These are phyloP conservation scores for Sylvia borin DNA, from an alignment of 2,797 vertebrate species.

Conservation along the genomic window DNA sequence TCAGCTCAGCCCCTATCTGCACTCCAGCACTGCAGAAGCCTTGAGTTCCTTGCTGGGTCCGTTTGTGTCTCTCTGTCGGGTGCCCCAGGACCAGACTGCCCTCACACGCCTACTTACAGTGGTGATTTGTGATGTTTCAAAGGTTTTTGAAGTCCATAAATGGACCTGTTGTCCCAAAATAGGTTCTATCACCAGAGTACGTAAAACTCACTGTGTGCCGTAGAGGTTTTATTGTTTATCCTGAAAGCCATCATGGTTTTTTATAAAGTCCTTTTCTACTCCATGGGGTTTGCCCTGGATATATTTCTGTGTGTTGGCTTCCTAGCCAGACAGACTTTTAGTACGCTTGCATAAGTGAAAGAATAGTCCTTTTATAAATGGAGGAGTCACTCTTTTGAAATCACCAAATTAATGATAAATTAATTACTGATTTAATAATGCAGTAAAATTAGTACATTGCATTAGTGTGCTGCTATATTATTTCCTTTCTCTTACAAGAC, in stretches of 20 bases:
- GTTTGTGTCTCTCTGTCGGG: not conserved
- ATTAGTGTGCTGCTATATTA: not conserved
- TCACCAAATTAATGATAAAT: not conserved
- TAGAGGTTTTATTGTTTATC: not conserved
- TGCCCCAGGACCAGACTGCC: not conserved
- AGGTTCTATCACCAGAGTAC: not conserved
- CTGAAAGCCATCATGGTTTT: not conserved
- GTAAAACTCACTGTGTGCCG: not conserved
- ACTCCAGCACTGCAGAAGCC: fast-evolving
- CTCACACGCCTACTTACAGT: not conserved
- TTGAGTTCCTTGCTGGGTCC: not conserved
- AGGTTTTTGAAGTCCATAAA: not conserved
- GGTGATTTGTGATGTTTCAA: not conserved
- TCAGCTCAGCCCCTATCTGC: not conserved
- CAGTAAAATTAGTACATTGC: not conserved
- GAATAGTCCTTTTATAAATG: not conserved
- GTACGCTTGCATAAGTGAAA: not conserved
- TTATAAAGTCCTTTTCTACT: not conserved
- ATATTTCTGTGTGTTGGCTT: not conserved
- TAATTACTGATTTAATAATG: not conserved
- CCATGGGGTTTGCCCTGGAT: not conserved
- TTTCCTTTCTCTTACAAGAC: not conserved
- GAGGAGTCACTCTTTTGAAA: not conserved
- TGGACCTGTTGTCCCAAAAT: not conserved
- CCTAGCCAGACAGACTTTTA: not conserved